These are phyloP conservation scores for Ammodytes marinus DNA, from an alignment of 2,113 vertebrate genomes.

Conservation along the genomic window DNA sequence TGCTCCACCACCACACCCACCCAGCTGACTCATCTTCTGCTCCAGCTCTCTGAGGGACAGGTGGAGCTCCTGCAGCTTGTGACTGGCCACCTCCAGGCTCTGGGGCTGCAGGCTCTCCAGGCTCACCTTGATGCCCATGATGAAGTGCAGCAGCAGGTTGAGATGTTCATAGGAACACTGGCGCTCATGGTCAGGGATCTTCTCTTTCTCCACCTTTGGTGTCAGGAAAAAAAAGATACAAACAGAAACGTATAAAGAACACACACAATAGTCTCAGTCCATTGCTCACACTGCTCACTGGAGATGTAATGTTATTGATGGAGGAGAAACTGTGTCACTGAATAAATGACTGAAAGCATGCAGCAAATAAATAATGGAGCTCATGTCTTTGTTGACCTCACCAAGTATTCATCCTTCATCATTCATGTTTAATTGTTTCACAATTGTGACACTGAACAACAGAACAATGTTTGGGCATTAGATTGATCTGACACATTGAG, in stretches of 20 bases:
- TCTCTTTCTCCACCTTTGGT: slow-evolving; percentile 91
- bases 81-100: slow-evolving; percentile 84
- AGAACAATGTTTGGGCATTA: not conserved
- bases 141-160: slow-evolving; percentile 90
- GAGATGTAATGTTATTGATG: not conserved
- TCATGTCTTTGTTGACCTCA: not conserved
- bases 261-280: not conserved
- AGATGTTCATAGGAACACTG: slow-evolving; percentile 91
- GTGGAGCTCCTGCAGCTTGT: slow-evolving; percentile 85
- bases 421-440: not conserved
- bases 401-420: slow-evolving; percentile 9
- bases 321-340: slow-evolving; percentile 10
- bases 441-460: slow-evolving; percentile 1
- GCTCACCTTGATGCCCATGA: slow-evolving; percentile 89
- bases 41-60: slow-evolving; percentile 86
- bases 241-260: slow-evolving; percentile 13
- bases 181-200: slow-evolving; percentile 90
- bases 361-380: slow-evolving; percentile 24
- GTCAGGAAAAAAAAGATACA: slow-evolving; percentile 11
- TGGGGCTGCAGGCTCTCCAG: slow-evolving; percentile 87
- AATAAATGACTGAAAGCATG: slow-evolving; percentile 14
- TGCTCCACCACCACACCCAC: slow-evolving; percentile 29
- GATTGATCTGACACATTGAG: not conserved
- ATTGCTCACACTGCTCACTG: not conserved
- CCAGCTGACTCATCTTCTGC: slow-evolving; percentile 84